Conservation (phyloP, 1,140 invertebrate species). For the Elymnias hypermnestra region DNA sequence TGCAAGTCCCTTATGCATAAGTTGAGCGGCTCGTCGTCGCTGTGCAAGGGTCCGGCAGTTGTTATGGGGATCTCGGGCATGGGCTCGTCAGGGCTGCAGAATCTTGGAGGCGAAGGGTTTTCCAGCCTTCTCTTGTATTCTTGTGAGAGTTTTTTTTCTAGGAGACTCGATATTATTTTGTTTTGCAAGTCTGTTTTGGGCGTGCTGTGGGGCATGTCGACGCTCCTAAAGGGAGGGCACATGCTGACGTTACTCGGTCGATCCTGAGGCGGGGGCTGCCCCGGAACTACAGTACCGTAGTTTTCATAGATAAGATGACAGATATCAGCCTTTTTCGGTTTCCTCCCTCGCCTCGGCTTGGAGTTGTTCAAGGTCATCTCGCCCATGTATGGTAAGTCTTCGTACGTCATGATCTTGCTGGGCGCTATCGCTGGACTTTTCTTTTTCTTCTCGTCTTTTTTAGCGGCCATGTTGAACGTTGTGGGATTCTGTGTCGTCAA, state of each 20-base stretch:
- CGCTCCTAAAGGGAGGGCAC: constrained; percentile 28
- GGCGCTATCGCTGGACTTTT: constrained; percentile 65
- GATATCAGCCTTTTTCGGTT: constrained; percentile 93
- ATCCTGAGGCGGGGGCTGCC: constrained; percentile 78
- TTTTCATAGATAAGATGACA: constrained; percentile 94
- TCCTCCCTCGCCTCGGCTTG: constrained; percentile 87
- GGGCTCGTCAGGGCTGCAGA: constrained; percentile 46
- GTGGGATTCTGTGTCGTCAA: constrained; percentile 35
- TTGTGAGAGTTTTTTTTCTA: constrained; percentile 82
- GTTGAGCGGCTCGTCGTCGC: constrained; percentile 87
- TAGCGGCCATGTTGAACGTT: constrained; percentile 36
- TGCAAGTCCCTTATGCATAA: constrained; percentile 86
- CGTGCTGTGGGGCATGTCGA: constrained; percentile 26
- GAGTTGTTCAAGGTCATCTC: constrained; percentile 92
- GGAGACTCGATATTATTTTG: constrained; percentile 80
- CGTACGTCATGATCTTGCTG: constrained; percentile 80
- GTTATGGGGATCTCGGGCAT: constrained; percentile 54
- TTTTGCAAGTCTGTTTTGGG: constrained; percentile 81
- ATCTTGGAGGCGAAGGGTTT: constrained; percentile 44
- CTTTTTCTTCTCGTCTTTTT: constrained; percentile 56
- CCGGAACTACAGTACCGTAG: constrained; percentile 89
- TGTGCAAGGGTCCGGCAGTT: constrained; percentile 48
- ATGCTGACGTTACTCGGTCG: constrained; percentile 27
- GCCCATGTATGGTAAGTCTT: constrained; percentile 93
- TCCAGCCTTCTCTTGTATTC: constrained; percentile 74